Evolutionary conservation across 2,888 invertebrate genomes (phyloP), one percentile per base, ranked within the genome.

Genomic region (Pammene fasciana): DNA sequence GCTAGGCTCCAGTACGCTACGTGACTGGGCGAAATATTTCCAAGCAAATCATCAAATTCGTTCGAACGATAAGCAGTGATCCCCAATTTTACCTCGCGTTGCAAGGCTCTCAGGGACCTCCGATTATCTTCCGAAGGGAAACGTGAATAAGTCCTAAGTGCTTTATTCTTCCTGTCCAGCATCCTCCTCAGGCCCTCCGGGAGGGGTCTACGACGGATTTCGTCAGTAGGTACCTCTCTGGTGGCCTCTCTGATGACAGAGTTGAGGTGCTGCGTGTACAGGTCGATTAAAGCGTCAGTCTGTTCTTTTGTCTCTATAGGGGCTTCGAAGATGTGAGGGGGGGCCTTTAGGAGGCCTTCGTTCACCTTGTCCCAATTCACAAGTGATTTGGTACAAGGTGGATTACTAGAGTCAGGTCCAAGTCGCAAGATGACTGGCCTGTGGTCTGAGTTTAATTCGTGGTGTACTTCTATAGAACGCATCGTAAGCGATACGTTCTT

Each of bases 1-100:
- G 66, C 66, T n/a, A 66, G 57, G 3, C 26, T 26, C 57, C 66
- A 57, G 43, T 65, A 65, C 0, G 66, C 50, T 5, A 5, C 14
- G 50, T 66, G 66, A 8, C 48, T 48, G 7, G 56, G 65, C 56
- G 36, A 38, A n/a, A 65, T 26, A 38, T 57, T 46, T 10, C 46
- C 41, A 14, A 50, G 7, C 14, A 59, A 41, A 0, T 26, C 13
- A 13, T 50, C n/a, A 3, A 59, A 59, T 6, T 45, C 6, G 34
- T 48, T 60, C 46, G 34, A 16, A 26, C 60, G 14, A 36, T 36
- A 65, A 4, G 10, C 43, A 13, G 43, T 5, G 1, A 65, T 7
- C 1, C 14, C 14, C 0, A 2, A 0, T 16, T 54, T 54, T 6
- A 38, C 41, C 34, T 55, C 13, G 5, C 54, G 14, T 14, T 65